Evolutionary conservation across 2,888 invertebrate species (phyloP), one percentile per base, ranked within the genome.

Genomic region (Emmelina monodactyla): DNA sequence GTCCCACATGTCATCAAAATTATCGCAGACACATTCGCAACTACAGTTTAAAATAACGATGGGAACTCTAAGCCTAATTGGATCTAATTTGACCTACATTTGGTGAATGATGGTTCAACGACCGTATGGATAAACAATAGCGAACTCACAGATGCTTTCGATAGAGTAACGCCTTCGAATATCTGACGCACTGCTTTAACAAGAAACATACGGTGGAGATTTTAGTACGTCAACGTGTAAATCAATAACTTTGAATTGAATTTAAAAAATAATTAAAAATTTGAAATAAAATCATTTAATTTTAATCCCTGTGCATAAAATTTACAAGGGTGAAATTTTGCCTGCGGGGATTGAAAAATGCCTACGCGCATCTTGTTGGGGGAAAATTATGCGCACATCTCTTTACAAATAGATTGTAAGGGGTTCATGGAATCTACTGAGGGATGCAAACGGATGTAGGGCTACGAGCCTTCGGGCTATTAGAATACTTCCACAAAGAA

Each of bases 371-470:
- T 51, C 55, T 61, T 58, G 55, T 53, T 51, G 53, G 62, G 63
- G 64, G 59, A 58, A 58, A 71, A 70, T 73, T 71, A 72, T 69
- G 62, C 65, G 68, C 66, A 68, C 68, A 67, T 69, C 61, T 65
- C 54, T 54, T 58, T 62, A 71, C 71, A 73, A 75, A 75, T 75
- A 68, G 67, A 70, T 71, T 62, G 62, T 64, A 61, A 67, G 68
- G 64, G 58, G 59, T 50, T 55, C 55, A 50, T 50, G 60, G 55
- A 60, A 61, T 43, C 40, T 34, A 35, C 50, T 49, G 50, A 44
- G 53, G 50, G 55, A 65, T 62, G 66, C 71, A 71, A 70, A 72
- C 47, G 50, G 46, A 51, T 47, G 45, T 42, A 48, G 50, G 53
- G 53, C 46, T 44, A n/a, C 31, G 4, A 34, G 37, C 50, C 54